Conservation (phyloP, 2,888 invertebrate genomes). For the Agelastica alni region DNA sequence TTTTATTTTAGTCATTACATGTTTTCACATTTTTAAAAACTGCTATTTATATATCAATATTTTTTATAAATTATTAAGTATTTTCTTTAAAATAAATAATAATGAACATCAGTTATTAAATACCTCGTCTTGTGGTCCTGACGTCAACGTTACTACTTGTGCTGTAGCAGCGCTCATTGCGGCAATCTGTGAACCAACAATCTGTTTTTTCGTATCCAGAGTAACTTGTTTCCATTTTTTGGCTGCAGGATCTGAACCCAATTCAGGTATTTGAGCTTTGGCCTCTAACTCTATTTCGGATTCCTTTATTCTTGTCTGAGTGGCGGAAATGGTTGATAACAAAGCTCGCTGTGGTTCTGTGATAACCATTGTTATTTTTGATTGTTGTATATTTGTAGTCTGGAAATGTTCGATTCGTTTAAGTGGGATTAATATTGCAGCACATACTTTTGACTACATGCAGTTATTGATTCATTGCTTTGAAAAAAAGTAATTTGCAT, state of each 20-base stretch:
- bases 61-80: background rate
- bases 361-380: constrained; percentile 82
- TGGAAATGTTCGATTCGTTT: constrained; percentile 26
- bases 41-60: no score
- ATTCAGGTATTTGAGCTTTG: constrained; percentile 68
- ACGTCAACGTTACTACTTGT: constrained; percentile 62
- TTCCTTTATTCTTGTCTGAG: constrained; percentile 84
- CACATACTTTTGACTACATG: no score
- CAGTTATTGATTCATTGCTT: no score
- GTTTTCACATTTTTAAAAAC: no score
- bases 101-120: no score
- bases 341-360: constrained; percentile 93
- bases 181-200: constrained; percentile 94
- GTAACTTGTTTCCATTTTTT: constrained; percentile 94
- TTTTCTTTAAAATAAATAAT: no score
- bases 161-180: constrained; percentile 99
- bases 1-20: no score
- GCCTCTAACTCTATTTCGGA: constrained; percentile 73
- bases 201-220: constrained; percentile 93
- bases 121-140: constrained; percentile 77
- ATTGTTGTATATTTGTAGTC: constrained; percentile 67
- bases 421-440: no score
- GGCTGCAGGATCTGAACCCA: constrained; percentile 84
- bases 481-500: no score
- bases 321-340: constrained; percentile 86